Conservation (phyloP, 2,888 invertebrate genomes). For the Amphipoea lucens region DNA sequence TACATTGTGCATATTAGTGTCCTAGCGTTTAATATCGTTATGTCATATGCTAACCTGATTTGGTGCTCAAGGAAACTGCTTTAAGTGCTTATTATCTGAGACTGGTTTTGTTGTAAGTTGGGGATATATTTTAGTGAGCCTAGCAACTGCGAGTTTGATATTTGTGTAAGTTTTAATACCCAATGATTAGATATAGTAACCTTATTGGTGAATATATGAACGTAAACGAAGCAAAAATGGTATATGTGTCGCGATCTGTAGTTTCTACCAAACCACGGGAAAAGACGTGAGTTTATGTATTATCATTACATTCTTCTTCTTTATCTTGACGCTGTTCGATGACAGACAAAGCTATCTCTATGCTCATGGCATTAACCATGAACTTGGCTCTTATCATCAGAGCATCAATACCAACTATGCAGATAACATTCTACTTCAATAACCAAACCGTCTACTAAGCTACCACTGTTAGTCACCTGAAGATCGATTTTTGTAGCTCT, state of each 20-base stretch:
- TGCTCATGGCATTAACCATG: background rate
- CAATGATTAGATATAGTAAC: too few species aligned
- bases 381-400: background rate
- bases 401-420: background rate
- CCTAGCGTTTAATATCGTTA: conserved; percentile 54
- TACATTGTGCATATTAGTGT: conserved; percentile 51
- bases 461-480: background rate
- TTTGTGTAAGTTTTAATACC: background rate
- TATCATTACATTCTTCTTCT: background rate
- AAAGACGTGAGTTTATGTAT: too few species aligned
- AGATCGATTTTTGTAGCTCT: conserved; percentile 5
- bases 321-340: background rate
- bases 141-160: conserved; percentile 4
- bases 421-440: background rate
- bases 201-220: too few species aligned
- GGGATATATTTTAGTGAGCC: background rate
- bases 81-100: conserved; percentile 38
- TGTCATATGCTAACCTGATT: conserved; percentile 58
- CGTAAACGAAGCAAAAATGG: too few species aligned
- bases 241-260: too few species aligned
- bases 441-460: background rate
- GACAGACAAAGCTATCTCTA: background rate
- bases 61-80: conserved; percentile 41
- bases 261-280: too few species aligned
- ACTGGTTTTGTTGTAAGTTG: conserved; percentile 15